Base-by-base conservation (phyloP, 1,140 invertebrate genomes). In the Lysiphlebus fabarum region DNA sequence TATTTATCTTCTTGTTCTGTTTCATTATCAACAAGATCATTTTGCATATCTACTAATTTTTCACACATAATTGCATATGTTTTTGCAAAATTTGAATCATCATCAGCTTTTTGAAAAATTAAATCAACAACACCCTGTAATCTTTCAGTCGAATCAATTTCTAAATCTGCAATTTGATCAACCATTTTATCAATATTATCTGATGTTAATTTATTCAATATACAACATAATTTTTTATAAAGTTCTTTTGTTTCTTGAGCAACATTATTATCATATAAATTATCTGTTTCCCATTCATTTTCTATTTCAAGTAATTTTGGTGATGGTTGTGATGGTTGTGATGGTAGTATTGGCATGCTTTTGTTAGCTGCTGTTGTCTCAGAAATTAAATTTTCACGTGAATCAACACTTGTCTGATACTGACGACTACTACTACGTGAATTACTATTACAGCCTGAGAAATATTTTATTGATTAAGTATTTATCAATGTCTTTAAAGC, bases 121-220 rank as follows among this genome's bases (percentile, higher is more conserved):
- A 97, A 83, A 73, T 92, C 85, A 67, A 96, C 95, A 8, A 96
- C 90, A 59, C 87, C 89, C 62, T 87, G 83, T 26, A 97, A 78
- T 66, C 90, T 84, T 38, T 90, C 87, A 54, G 85, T 84, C 4
- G 86, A 91, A 74, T 95, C 88, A 57, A 98, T 93, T 53, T 87
- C 81, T 11, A 97, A 79, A 10, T 80, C 67, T 55, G 87, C 82
- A 40, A 96, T 86, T 81, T 92, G 90, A 14, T 85, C 82, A 2
- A 95, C 81, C 34, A 97, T 78, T 2, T 86, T 90, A 43, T 88
- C 83, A 70, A 95, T 95, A 71, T 96, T 95, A 72, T 97, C 90
- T 1, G 95, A 95, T 0, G 95, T 98, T 34, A 98, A 78, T 76
- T 97, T 98, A 75, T 98, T 98, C 5, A 98, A 77, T 50, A 97